These are phyloP conservation scores for Chanos chanos DNA, from an alignment of 2,797 vertebrate genomes.

Conservation along the genomic window DNA sequence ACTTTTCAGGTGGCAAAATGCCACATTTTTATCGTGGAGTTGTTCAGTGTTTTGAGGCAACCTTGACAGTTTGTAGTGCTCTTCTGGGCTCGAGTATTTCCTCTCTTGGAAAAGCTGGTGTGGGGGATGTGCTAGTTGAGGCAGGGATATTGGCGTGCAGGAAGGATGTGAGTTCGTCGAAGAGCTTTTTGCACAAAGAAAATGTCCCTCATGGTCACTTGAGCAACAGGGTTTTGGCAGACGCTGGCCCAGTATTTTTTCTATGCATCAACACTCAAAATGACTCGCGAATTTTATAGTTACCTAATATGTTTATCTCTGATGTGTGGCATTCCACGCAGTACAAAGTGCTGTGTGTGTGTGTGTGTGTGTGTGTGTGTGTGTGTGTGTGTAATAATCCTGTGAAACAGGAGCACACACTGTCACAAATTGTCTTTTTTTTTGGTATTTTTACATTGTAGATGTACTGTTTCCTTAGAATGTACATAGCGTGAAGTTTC, in stretches of 20 bases:
- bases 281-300: too few relatives aligned
- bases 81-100: conserved; percentile 4
- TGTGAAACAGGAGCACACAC: too few relatives aligned
- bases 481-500: too few relatives aligned
- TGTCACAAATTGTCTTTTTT: too few relatives aligned
- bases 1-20: too few relatives aligned
- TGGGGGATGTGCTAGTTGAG: conserved; percentile 23
- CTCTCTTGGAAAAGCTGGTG: conserved; percentile 21
- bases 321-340: not conserved
- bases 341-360: not conserved
- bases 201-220: conserved; percentile 54
- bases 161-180: conserved; percentile 70
- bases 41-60: not conserved
- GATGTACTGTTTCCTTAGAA: too few relatives aligned
- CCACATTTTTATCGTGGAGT: too few relatives aligned
- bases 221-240: conserved; percentile 44
- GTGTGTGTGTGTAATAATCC: not conserved
- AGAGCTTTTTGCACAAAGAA: conserved; percentile 63
- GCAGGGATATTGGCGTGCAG: conserved; percentile 42
- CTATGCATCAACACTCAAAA: not conserved
- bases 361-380: not conserved
- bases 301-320: too few relatives aligned
- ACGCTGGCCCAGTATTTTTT: conserved; percentile 25
- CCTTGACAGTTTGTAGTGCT: not conserved
- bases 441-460: too few relatives aligned